Evolutionary conservation across 2,888 invertebrate species (phyloP).

Genomic region (Philaethria dido): DNA sequence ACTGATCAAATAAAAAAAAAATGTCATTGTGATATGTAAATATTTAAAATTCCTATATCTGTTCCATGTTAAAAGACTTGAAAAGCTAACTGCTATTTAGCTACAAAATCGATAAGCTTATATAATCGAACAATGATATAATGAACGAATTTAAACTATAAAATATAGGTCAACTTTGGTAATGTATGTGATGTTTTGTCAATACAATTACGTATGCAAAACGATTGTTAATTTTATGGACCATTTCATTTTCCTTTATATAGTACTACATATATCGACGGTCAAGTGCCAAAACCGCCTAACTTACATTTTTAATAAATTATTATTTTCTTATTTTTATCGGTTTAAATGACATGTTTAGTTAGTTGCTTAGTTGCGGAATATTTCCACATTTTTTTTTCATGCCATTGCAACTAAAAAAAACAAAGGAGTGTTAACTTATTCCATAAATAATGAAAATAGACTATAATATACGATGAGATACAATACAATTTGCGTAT

Average conservation of each 20-base stretch:
- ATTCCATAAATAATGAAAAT: too few species aligned
- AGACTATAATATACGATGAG: too few species aligned
- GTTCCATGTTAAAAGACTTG: neutral
- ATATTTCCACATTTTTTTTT: too few species aligned
- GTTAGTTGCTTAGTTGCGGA: too few species aligned
- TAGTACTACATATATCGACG: neutral
- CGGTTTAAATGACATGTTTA: too few species aligned
- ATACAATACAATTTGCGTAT: too few species aligned
- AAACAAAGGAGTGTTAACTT: too few species aligned
- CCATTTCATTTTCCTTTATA: constrained; percentile 4
- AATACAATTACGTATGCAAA: constrained; percentile 24
- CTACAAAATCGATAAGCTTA: neutral
- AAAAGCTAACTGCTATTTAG: neutral
- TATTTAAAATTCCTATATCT: neutral
- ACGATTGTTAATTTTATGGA: constrained; percentile 17
- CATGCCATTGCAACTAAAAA: too few species aligned
- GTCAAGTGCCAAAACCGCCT: too few species aligned
- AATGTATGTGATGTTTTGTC: neutral
- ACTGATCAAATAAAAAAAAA: too few species aligned
- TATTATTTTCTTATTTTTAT: too few species aligned
- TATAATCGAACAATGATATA: neutral
- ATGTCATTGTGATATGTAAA: neutral
- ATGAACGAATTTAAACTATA: neutral
- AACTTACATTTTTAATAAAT: too few species aligned
- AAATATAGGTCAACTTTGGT: constrained; percentile 2